Base-by-base conservation (phyloP, 2,888 invertebrate species). In the Strigamia crassipes region DNA sequence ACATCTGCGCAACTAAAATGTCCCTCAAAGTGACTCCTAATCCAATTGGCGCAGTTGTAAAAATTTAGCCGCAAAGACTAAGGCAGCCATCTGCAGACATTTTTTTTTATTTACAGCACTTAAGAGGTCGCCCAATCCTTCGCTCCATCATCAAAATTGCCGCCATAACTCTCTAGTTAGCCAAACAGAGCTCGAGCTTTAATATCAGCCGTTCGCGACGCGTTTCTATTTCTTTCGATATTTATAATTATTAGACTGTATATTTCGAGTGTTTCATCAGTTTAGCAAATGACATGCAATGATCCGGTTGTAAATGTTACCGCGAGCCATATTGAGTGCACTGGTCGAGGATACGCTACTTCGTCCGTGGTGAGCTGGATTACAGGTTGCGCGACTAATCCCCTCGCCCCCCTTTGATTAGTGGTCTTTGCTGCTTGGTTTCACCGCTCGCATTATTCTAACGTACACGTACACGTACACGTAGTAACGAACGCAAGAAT, bases 11-110 rank as follows among this genome's bases (percentile, higher is more conserved):
- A 73, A 73, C 73, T 73, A 73, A 73, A 73, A 73, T 31, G 73
- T 73, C 73, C n/a, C 73, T 73, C 73, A 27, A 27, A 73, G 73
- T 73, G 73, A 73, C 73, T 73, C 13, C 13, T 73, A 73, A 73
- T 73, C 73, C 73, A 73, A 73, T 73, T 73, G 23, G 10, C 31
- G 4, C 61, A 73, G 73, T 73, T 73, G n/a, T 73, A 73, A 73
- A 73, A 73, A 56, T 56, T 73, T 73, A 23, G 13, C 27, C 27
- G n/a, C 27, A 73, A 73, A 73, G 73, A 73, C 73, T 73, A 51
- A 78, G 73, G 66, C 81, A 83, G 83, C 83, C 78, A 83, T 83
- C 41, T 83, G 83, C 77, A 83, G 81, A 78, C 61, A 79, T 6
- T 80, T 80, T 46, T n/a, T 82, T 66, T 38, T 81, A 80, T 46